These are phyloP conservation scores for Pyrrhosoma nymphula DNA, from an alignment of 2,888 invertebrate genomes.

Conservation along the genomic window DNA sequence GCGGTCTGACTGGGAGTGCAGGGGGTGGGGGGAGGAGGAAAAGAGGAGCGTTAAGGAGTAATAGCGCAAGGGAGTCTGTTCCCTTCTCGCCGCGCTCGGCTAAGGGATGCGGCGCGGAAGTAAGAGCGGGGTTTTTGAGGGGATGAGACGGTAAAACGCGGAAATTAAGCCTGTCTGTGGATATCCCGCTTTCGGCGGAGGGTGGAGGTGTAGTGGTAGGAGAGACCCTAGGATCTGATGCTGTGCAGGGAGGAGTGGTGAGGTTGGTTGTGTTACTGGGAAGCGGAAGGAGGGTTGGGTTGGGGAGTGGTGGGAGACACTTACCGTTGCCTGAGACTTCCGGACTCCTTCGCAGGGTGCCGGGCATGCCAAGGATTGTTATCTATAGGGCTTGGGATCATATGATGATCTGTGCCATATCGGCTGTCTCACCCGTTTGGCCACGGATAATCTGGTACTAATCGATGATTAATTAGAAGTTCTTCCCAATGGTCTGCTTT, in stretches of 20 bases:
- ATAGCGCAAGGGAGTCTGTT: conserved; percentile 4
- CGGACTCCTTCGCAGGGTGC: neutral
- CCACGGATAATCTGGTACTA: too few species aligned
- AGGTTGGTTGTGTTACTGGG: neutral
- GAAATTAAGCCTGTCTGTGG: conserved; percentile 66
- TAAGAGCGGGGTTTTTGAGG: neutral
- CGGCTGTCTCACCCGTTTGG: too few species aligned
- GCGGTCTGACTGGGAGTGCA: neutral
- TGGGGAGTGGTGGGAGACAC: neutral
- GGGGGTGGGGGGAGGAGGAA: neutral
- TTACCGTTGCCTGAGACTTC: neutral
- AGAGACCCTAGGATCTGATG: neutral
- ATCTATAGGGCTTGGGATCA: neutral
- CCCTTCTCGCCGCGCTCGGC: neutral
- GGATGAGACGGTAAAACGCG: conserved; percentile 61
- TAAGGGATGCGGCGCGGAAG: conserved; percentile 18
- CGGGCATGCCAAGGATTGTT: neutral
- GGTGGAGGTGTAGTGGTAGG: neutral
- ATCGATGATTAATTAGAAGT: too few species aligned
- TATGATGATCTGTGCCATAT: neutral
- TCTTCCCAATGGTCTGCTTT: too few species aligned
- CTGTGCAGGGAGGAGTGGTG: neutral
- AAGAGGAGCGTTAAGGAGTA: neutral
- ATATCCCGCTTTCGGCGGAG: conserved; percentile 20
- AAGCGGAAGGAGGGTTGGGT: neutral